These are phyloP conservation scores for Panonychus citri DNA, from an alignment of 1,140 invertebrate genomes.

Conservation along the genomic window DNA sequence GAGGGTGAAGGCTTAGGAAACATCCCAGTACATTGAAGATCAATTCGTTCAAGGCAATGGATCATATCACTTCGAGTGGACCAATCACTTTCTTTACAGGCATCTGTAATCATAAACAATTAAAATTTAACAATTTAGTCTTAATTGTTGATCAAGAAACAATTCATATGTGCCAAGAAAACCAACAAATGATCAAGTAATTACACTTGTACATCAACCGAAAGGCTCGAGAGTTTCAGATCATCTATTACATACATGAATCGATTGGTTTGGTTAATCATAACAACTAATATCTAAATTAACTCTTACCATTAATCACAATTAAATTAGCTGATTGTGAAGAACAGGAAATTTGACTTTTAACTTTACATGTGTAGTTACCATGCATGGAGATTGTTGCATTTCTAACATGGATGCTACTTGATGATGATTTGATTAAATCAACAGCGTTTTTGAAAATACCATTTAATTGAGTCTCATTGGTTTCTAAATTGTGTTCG, in stretches of 20 bases:
- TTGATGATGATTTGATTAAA: constrained; percentile 5
- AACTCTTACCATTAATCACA: constrained; percentile 14
- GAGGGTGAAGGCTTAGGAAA: constrained; percentile 16
- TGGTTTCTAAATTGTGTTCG: not conserved
- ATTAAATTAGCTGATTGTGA: constrained; percentile 10
- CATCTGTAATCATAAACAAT: constrained; percentile 5
- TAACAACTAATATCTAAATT: too few relatives aligned
- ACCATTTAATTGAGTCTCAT: not conserved
- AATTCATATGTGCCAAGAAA: too few relatives aligned
- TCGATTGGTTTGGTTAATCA: too few relatives aligned
- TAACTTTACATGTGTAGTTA: constrained; percentile 14
- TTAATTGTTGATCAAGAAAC: too few relatives aligned
- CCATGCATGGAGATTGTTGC: constrained; percentile 14
- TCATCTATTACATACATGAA: too few relatives aligned
- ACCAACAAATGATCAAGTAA: too few relatives aligned
- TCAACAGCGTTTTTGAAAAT: constrained; percentile 7
- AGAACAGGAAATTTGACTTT: constrained; percentile 10
- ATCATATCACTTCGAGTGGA: constrained; percentile 12
- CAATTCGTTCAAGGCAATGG: constrained; percentile 13
- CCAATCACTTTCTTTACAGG: constrained; percentile 15
- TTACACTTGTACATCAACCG: too few relatives aligned
- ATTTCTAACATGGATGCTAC: constrained; percentile 6
- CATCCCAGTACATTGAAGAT: constrained; percentile 15
- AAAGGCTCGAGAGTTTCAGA: too few relatives aligned
- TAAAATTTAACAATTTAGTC: not conserved